Evolutionary conservation across 53 echinoderm and acorn worm genomes (phyloP), one percentile per base, ranked within the genome.

Genomic region (Apostichopus leukothele): DNA sequence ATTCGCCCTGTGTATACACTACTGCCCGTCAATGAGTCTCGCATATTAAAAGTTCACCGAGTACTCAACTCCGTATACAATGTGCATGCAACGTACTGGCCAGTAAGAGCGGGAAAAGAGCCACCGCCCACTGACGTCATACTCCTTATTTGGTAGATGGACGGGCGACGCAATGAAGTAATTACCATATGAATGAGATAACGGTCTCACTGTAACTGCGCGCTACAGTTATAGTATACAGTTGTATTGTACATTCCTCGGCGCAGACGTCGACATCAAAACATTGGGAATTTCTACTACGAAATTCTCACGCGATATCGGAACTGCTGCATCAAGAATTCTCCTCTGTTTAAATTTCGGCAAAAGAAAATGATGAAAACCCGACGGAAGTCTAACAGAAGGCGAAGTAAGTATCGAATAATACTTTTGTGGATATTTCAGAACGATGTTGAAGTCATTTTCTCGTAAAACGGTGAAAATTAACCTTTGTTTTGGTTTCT

Each of bases 161-260:
- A 19, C 81, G 55, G 54, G 27, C 20, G 18, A 19, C 54, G 81
- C 81, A 81, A 81, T 81, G 81, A 81, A 81, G 55, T 54, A 81
- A 81, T 81, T 81, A 57, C 81, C 81, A 81, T 81, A 81, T 81
- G 81, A 81, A 81, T 81, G 81, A 81, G 81, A 54, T 81, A 81
- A 81, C 81, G 18, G 77, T 74, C 39, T 50, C 18, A 23, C 22
- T 27, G 76, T 71, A 71, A 2, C 18, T 71, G 71, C 18, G 71
- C 18, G 71, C 71, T 71, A 18, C 3, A 63, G 63, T 18, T 19
- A 13, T 71, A 13, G n/a, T 71, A 19, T n/a, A 71, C 16, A n/a
- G 18, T 18, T 18, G 71, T 71, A 52, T 16, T 81, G 81, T 53
- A 21, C 81, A 55, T 81, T 81, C 59, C 55, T 22, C 8, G 60